Conservation (phyloP, 2,888 invertebrate genomes). For the Ophion ventricosus region DNA sequence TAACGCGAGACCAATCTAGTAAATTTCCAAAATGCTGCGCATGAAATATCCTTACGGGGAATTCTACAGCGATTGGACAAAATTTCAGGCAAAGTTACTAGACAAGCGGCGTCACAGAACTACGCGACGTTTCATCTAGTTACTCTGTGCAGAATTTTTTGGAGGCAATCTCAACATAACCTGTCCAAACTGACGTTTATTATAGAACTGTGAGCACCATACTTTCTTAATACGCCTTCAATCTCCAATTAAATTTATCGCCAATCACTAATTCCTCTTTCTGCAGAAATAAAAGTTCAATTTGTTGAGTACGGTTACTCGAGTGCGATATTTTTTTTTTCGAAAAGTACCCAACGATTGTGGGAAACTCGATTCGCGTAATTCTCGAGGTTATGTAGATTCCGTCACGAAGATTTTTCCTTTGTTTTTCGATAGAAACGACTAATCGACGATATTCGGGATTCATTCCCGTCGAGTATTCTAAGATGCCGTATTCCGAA, state of each 20-base stretch:
- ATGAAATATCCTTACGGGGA: no score
- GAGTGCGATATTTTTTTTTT: background rate
- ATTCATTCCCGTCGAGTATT: background rate
- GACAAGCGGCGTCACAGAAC: background rate
- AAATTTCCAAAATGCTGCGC: no score
- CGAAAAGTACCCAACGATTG: background rate
- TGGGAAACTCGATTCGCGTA: background rate
- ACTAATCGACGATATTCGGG: background rate
- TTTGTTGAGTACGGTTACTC: background rate
- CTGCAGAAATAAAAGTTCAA: background rate
- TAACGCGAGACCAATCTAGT: no score
- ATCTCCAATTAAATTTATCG: background rate
- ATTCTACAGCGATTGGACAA: no score
- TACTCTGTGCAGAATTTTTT: background rate
- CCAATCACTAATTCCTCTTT: background rate
- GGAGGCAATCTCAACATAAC: background rate
- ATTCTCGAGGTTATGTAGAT: slow-evolving; percentile 20
- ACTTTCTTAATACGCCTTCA: background rate
- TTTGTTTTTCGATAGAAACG: background rate
- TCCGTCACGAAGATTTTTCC: no score
- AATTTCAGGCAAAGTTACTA: no score
- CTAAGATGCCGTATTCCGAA: slow-evolving; percentile 55
- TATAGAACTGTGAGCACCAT: background rate
- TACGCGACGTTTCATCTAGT: background rate
- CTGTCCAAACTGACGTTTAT: background rate